Conservation (phyloP, 2,113 vertebrate species). For the Craseonycteris thonglongyai region DNA sequence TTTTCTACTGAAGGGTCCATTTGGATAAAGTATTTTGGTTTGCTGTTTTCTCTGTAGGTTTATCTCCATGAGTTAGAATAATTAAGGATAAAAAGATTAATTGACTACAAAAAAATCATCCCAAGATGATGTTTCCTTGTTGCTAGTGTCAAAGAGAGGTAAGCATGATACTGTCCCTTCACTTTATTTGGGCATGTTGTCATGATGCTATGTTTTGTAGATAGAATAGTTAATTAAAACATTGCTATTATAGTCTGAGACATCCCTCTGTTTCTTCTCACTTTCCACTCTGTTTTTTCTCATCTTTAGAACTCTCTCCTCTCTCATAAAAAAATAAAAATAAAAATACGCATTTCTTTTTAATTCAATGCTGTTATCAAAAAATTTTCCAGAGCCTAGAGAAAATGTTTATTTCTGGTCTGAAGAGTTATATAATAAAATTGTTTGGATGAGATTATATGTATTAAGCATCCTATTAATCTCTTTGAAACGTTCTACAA, state of each 20-base stretch:
- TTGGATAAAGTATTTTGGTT: not conserved
- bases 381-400: constrained; percentile 45
- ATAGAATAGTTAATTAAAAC: not conserved
- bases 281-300: not conserved
- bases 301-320: not conserved
- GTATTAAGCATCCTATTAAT: constrained; percentile 4
- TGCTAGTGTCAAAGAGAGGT: not conserved
- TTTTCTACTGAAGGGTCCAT: not conserved
- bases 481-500: not conserved
- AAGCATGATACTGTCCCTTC: not conserved
- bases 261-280: not conserved
- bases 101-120: not conserved
- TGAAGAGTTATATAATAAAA: constrained; percentile 31
- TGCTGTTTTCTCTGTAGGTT: not conserved
- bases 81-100: not conserved
- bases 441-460: constrained; percentile 45
- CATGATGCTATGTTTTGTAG: not conserved
- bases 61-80: not conserved
- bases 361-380: constrained; percentile 45
- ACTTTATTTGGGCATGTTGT: constrained; percentile 44
- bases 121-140: not conserved
- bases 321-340: constrained; percentile 9
- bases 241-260: not conserved
- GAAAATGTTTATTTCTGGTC: constrained; percentile 20
- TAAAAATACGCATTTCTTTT: not conserved